These are phyloP conservation scores for Nixonia krombeini DNA, from an alignment of 1,140 invertebrate species.

Conservation along the genomic window DNA sequence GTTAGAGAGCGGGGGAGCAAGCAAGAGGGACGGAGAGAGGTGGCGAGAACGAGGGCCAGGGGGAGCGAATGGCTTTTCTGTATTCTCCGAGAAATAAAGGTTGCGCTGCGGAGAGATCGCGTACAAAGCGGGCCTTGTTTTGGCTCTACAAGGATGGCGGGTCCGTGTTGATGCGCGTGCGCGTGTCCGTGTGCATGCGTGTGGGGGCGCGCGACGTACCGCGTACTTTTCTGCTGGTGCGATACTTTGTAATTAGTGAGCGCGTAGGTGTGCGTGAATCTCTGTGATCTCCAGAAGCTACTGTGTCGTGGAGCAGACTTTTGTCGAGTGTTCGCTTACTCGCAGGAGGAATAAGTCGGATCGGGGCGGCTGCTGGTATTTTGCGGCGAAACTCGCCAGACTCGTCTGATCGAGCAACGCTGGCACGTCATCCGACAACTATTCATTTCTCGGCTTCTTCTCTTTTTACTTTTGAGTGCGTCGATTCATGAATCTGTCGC, in stretches of 20 bases:
- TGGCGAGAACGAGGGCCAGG: constrained; percentile 22
- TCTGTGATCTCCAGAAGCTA: constrained; percentile 50
- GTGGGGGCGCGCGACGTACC: constrained; percentile 32
- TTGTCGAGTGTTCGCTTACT: constrained; percentile 14
- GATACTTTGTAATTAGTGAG: constrained; percentile 59
- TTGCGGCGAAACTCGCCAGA: too few species aligned
- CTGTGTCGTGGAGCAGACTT: constrained; percentile 11
- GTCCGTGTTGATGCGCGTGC: constrained; percentile 24
- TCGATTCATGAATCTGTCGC: too few species aligned
- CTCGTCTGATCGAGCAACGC: too few species aligned
- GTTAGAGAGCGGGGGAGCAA: too few species aligned
- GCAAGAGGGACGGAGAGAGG: too few species aligned
- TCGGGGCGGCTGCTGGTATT: too few species aligned
- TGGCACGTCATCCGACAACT: too few species aligned
- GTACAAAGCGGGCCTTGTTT: constrained; percentile 57
- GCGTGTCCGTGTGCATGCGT: too few species aligned
- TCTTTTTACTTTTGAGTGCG: too few species aligned
- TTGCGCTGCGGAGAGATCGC: constrained; percentile 43
- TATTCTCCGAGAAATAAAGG: constrained; percentile 53
- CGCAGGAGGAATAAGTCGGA: not conserved
- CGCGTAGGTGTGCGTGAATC: constrained; percentile 35
- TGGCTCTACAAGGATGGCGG: constrained; percentile 51
- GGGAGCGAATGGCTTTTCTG: constrained; percentile 58
- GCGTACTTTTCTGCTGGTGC: constrained; percentile 40
- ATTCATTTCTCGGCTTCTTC: too few species aligned